Conservation (phyloP, 2,888 invertebrate species). For the Eudemis profundana region DNA sequence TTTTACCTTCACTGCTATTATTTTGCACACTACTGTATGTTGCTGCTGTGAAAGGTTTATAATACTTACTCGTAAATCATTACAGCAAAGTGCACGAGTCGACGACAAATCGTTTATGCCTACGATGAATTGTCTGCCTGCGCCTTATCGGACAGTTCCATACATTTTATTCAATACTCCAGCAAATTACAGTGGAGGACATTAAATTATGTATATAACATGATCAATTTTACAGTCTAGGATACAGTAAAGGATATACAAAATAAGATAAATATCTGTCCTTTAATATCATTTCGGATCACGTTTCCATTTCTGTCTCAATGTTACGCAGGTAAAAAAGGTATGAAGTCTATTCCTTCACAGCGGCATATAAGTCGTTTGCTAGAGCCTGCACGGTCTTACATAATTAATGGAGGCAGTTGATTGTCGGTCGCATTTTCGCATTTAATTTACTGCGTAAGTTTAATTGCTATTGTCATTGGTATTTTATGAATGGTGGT, state of each 20-base stretch:
- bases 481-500: slow-evolving; percentile 21
- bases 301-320: slow-evolving; percentile 36
- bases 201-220: slow-evolving; percentile 27
- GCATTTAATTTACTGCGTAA: slow-evolving; percentile 33
- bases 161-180: slow-evolving; percentile 35
- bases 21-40: too few species aligned
- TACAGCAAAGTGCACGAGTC: slow-evolving; percentile 27
- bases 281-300: slow-evolving; percentile 35
- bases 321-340: background rate
- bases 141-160: slow-evolving; percentile 34
- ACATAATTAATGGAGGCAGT: slow-evolving; percentile 37
- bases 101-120: slow-evolving; percentile 25
- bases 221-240: slow-evolving; percentile 35
- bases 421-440: slow-evolving; percentile 41
- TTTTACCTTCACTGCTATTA: too few species aligned
- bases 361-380: slow-evolving; percentile 16
- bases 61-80: slow-evolving; percentile 13
- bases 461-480: slow-evolving; percentile 35
- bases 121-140: slow-evolving; percentile 30
- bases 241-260: slow-evolving; percentile 38
- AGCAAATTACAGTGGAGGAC: slow-evolving; percentile 34
- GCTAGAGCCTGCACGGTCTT: background rate
- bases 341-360: background rate
- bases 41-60: slow-evolving; percentile 41
- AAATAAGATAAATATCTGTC: slow-evolving; percentile 37